Evolutionary conservation across 2,888 invertebrate species (phyloP), one percentile per base, ranked within the genome.

Genomic region (Eugnorisma glareosa): DNA sequence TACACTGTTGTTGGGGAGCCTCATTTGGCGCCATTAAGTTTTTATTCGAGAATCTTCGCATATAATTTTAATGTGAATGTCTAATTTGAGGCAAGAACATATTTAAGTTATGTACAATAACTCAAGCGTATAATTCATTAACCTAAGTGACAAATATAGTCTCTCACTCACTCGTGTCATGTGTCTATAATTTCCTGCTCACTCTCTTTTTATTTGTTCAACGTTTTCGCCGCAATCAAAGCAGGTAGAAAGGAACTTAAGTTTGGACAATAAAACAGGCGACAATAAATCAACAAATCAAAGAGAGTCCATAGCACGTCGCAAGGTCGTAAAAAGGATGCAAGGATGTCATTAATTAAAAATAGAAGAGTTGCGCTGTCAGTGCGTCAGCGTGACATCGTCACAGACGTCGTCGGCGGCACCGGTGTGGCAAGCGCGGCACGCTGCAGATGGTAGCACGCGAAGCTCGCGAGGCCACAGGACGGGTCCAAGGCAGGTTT

Each of bases 401-500:
- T 77, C 85, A 73, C 77, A 77, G 82, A 82, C 89, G 84, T 84
- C 80, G 81, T 81, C 84, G 77, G 59, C 82, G 83, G 76, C 86
- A 83, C 81, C 84, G 86, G 81, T 83, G 85, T 83, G 82, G 83
- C 84, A 82, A 86, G 79, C 73, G 78, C 72, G 76, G 81, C 69
- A 69, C 67, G 73, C 86, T 89, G 86, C 86, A 87, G 90, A 88
- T 89, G 90, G 87, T 87, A 88, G 82, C 87, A 89, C 79, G 91
- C 89, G 90, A 91, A 90, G 90, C 91, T 90, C 90, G 90, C 89
- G 94, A 93, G 94, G 94, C 93, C 94, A 92, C 92, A 91, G 91
- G 93, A 91, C 93, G 93, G 91, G 93, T 93, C 94, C 91, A 91
- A 91, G 93, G 94, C 94, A 96, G 94, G 96, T 96, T 96, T 96